Evolutionary conservation across 2,797 vertebrate genomes (phyloP), one percentile per base, ranked within the genome.

Genomic region (Aldrovandia affinis): DNA sequence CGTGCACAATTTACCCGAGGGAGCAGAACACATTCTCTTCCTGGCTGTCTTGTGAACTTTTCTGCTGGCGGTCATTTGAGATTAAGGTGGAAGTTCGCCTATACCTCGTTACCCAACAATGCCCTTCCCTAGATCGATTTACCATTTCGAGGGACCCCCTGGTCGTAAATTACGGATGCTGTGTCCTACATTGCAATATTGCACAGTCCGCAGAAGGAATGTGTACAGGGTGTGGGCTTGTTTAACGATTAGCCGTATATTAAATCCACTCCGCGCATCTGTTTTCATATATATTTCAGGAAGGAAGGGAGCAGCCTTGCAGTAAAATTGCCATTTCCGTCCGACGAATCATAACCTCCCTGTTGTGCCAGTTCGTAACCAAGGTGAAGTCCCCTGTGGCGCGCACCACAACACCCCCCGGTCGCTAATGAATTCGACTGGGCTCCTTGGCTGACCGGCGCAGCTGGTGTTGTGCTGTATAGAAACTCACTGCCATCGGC

Each of bases 391-490:
- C 83, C 79, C 81, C 54, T n/a, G 10, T 78, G 33, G 59, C 55
- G 44, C 47, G 44, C 79, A 54, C 80, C 70, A 25, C 54, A 59
- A 25, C 75, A 15, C 25, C 47, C 78, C 81, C 81, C 77, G 77
- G 50, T 42, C 77, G 83, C 78, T 22, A 80, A 82, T 86, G 83
- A 82, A 57, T 47, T 80, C 77, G 65, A 44, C 50, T 81, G 65
- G 81, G 80, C 82, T 54, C 73, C 82, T 18, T 63, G 20, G 65
- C 78, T 1, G 63, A 80, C 81, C 54, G 7, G 85, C 85, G 85
- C 90, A 91, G 88, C 86, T 90, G 90, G 83, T 83, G 83, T 70
- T 84, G 78, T 68, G 83, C 14, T 57, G 57, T 82, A 61, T 42
- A 15, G 81, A 75, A 80, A 84, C 33, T 28, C 44, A 52, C 33